Percentiles rank a stretch among this genome's conserved stretches.
Evolutionary conservation across 1,140 invertebrate species (phyloP).

Genomic region (Phthorimaea operculella): DNA sequence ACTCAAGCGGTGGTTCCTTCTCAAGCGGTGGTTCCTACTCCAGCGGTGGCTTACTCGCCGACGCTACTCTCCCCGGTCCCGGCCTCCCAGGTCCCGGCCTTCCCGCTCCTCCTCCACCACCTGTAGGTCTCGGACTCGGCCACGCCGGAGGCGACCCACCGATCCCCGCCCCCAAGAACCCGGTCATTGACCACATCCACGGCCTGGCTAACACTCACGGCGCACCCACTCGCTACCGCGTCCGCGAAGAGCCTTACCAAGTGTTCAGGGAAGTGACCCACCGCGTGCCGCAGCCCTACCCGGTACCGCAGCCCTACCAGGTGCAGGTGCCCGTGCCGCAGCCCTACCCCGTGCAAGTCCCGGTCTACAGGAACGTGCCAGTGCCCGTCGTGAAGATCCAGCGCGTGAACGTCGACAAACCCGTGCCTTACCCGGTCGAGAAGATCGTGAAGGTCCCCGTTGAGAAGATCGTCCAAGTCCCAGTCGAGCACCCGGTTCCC

Average conservation of each 20-base stretch:
- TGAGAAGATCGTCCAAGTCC: constrained; percentile 53
- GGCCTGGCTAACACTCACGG: constrained; percentile 50
- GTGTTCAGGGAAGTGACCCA: constrained; percentile 51
- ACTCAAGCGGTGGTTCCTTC: constrained; percentile 30
- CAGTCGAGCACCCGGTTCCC: constrained; percentile 53
- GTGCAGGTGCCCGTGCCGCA: constrained; percentile 57
- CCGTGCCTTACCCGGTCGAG: constrained; percentile 59
- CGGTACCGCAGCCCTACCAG: constrained; percentile 49
- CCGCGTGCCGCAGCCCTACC: constrained; percentile 50
- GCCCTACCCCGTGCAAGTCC: constrained; percentile 61
- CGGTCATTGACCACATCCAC: constrained; percentile 54
- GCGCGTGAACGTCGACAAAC: constrained; percentile 57
- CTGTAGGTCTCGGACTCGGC: not conserved
- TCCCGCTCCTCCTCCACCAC: not conserved
- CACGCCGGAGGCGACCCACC: constrained; percentile 24
- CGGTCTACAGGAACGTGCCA: constrained; percentile 49
- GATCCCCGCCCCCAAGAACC: constrained; percentile 42
- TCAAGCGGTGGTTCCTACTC: constrained; percentile 43
- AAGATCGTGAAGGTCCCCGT: constrained; percentile 57
- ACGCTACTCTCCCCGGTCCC: not conserved
- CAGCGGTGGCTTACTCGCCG: not conserved
- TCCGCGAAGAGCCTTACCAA: constrained; percentile 50
- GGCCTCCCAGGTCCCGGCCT: not conserved
- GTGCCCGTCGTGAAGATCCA: constrained; percentile 60
- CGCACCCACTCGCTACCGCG: constrained; percentile 46